phyloP scores from a whole-genome alignment of 2,888 invertebrate species.

The Synanthedon formicaeformis region DNA sequence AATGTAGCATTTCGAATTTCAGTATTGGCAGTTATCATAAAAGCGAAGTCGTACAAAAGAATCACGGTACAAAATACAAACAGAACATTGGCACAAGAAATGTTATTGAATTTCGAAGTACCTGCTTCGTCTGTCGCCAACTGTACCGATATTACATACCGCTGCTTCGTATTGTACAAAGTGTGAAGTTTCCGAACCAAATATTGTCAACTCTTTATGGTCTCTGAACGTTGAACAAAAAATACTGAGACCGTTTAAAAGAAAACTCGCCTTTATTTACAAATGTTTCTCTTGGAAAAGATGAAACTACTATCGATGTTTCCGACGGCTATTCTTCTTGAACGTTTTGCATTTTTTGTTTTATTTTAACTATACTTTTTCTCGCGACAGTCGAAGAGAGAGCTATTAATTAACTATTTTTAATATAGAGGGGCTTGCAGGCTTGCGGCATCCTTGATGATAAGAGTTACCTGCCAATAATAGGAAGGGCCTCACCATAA shows the following conservation, averaged over 20 bases:
- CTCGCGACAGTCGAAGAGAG: too few species aligned
- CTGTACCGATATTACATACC: background rate
- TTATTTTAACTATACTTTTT: background rate
- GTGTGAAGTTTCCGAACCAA: background rate
- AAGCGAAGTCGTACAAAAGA: too few species aligned
- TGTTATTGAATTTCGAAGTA: conserved; percentile 1
- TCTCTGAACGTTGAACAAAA: background rate
- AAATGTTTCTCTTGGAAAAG: background rate
- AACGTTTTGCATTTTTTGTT: background rate
- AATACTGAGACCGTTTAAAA: background rate
- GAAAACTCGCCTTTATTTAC: background rate
- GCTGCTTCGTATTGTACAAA: background rate
- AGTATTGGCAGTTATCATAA: too few species aligned
- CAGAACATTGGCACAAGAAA: conserved; percentile 1
- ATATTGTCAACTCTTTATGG: background rate
- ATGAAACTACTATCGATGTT: background rate
- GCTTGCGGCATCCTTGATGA: too few species aligned
- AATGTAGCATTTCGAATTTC: too few species aligned
- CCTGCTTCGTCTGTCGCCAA: background rate
- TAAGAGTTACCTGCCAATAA: too few species aligned
- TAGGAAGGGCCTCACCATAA: too few species aligned
- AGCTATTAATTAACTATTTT: too few species aligned
- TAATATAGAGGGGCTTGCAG: too few species aligned
- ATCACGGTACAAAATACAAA: too few species aligned
- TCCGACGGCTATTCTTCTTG: background rate